These are phyloP conservation scores for Eunapius fragilis DNA, from an alignment of 37 sponge, comb jelly and placozoan species.

Conservation along the genomic window DNA sequence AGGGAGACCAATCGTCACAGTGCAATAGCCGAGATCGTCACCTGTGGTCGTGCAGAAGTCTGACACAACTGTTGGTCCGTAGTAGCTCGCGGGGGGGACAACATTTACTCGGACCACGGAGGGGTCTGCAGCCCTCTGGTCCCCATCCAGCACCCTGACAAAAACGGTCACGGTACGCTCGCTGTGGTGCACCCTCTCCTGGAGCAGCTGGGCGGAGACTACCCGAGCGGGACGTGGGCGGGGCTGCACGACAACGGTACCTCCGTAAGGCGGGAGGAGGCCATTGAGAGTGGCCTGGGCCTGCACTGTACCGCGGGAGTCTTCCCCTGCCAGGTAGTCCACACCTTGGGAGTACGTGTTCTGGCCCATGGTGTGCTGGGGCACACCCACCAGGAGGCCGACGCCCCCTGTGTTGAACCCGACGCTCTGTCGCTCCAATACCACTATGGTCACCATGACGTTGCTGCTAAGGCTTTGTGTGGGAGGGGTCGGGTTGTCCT, in stretches of 20 bases:
- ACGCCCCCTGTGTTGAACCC: slow-evolving; percentile 3
- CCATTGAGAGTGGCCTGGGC: slow-evolving; percentile 28
- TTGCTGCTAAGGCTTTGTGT: not conserved
- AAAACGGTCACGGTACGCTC: slow-evolving; percentile 44
- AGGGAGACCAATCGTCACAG: slow-evolving; percentile 30
- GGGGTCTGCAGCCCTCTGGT: slow-evolving; percentile 20
- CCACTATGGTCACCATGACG: not conserved
- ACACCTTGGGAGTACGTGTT: slow-evolving; percentile 29
- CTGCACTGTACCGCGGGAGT: slow-evolving; percentile 16
- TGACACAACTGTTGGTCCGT: not conserved
- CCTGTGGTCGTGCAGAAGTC: slow-evolving; percentile 28
- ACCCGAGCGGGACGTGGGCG: not conserved
- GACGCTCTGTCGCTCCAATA: slow-evolving; percentile 52
- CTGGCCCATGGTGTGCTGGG: not conserved
- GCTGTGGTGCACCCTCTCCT: slow-evolving; percentile 18
- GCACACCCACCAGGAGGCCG: slow-evolving; percentile 34
- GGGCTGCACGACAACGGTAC: slow-evolving; percentile 5
- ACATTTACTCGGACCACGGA: slow-evolving; percentile 25
- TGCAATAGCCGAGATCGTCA: slow-evolving; percentile 42
- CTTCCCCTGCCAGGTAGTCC: slow-evolving; percentile 36
- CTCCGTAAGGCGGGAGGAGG: slow-evolving; percentile 10
- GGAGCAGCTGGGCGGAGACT: slow-evolving; percentile 5
- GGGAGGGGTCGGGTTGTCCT: slow-evolving; percentile 23
- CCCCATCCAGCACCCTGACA: slow-evolving; percentile 33
- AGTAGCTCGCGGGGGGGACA: not conserved